Base-by-base conservation (phyloP, 1,140 invertebrate genomes). In the Leptinotarsa undecemlineata region DNA sequence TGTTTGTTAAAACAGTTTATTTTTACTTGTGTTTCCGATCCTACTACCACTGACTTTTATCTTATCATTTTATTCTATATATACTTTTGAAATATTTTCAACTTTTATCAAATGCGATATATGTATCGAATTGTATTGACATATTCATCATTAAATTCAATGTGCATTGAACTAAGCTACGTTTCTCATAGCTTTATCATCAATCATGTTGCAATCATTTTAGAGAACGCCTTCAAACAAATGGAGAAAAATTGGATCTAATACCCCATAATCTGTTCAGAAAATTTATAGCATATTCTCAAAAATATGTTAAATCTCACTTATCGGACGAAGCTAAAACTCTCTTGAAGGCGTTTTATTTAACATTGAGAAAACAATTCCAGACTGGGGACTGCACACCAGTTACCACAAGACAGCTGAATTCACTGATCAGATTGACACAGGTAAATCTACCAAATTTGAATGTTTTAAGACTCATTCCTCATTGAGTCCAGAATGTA, bases 221-320 rank as follows among this genome's bases (percentile, higher is more conserved):
- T 76, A 81, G 81, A 72, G 70, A 80, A 64, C 75, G 79, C 19
- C 85, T 77, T 20, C 71, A 67, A 66, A 15, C 48, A 4, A 48
- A 74, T 48, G 70, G 86, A 6, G 91, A 93, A 78, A 82, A 86
- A 4, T 82, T 94, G 42, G 92, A 96, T 85, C 84, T 89, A 1
- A 88, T 98, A 73, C 93, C 96, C 8, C 86, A 91, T 48, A 87
- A 90, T 63, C 84, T 96, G 48, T 87, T 98, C 2, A 89, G 94
- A 64, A 96, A 97, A 86, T 98, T 97, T 82, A 93, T 98, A 66
- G 93, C 93, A 1, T 98, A 98, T 87, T 95, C 96, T 1, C 90
- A 92, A 71, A 93, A 96, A 84, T 96, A 96, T 87, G 93, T 97
- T 0, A 90, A 93, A 78, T 95, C 96, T 15, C 90, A 90, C 82